phyloP scores from a whole-genome alignment of 1,140 invertebrate species.

The Drosophila pruinosa region DNA sequence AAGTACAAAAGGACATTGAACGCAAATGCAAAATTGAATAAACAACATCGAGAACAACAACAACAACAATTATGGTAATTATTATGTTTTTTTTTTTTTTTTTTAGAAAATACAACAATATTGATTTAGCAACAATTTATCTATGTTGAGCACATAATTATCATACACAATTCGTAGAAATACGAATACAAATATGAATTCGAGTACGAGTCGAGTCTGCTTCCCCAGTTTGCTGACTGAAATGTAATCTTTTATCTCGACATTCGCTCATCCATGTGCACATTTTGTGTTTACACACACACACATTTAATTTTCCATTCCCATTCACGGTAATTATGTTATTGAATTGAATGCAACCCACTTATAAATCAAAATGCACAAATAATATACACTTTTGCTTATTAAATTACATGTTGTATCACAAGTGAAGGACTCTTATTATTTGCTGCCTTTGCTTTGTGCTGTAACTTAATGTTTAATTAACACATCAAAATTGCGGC shows the following conservation, averaged over 20 bases:
- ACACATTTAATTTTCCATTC: background rate
- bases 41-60: conserved; percentile 5
- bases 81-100: background rate
- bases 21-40: background rate
- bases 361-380: conserved; percentile 2
- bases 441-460: too few species aligned
- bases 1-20: background rate
- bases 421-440: too few species aligned
- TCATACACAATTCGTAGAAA: background rate
- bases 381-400: background rate
- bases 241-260: background rate
- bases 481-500: background rate
- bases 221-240: background rate
- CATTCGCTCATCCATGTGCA: background rate
- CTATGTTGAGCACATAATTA: background rate
- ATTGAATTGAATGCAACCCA: conserved; percentile 1
- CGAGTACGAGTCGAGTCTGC: background rate
- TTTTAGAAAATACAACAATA: background rate
- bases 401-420: background rate
- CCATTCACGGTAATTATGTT: background rate
- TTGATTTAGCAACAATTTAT: background rate
- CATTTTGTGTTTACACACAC: background rate
- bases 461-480: too few species aligned
- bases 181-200: background rate
- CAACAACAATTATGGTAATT: background rate